These are phyloP conservation scores for Caenorhabditis parvicauda DNA, from an alignment of 2,888 invertebrate genomes.

Conservation along the genomic window DNA sequence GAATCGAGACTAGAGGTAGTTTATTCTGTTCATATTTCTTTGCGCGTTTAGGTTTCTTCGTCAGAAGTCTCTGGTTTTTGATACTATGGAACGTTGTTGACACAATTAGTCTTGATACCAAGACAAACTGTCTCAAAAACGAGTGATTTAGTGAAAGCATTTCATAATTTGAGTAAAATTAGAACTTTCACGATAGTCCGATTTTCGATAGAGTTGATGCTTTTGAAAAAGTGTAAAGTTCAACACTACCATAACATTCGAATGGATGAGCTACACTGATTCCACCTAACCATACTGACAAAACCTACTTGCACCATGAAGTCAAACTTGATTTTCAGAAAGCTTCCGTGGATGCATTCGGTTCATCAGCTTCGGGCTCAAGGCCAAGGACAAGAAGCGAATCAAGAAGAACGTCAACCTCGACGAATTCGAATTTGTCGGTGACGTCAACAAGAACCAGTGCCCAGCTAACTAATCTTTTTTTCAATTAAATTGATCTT, in stretches of 20 bases:
- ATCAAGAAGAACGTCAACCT: constrained; percentile 39
- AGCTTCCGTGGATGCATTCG: constrained; percentile 60
- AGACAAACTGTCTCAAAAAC: neutral
- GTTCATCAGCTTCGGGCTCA: constrained; percentile 44
- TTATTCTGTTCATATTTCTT: neutral
- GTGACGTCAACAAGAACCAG: constrained; percentile 45
- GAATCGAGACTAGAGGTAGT: constrained; percentile 20
- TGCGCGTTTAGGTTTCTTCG: neutral
- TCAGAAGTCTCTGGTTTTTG: neutral
- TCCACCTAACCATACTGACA: neutral
- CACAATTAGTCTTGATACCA: neutral
- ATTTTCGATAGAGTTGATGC: neutral
- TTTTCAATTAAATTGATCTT: neutral
- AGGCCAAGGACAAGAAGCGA: constrained; percentile 31
- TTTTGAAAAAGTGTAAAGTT: too few relatives aligned
- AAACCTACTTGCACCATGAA: neutral
- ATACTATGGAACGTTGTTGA: neutral
- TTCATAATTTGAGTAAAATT: neutral
- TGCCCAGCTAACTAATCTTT: constrained; percentile 53
- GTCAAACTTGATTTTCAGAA: constrained; percentile 47
- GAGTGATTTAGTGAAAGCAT: neutral
- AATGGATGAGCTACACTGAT: too few relatives aligned
- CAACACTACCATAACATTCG: too few relatives aligned
- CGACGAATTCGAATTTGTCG: constrained; percentile 39
- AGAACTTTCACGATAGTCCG: neutral